Evolutionary conservation across 2,797 vertebrate species (phyloP).

Genomic region (Rhynchonycteris naso): DNA sequence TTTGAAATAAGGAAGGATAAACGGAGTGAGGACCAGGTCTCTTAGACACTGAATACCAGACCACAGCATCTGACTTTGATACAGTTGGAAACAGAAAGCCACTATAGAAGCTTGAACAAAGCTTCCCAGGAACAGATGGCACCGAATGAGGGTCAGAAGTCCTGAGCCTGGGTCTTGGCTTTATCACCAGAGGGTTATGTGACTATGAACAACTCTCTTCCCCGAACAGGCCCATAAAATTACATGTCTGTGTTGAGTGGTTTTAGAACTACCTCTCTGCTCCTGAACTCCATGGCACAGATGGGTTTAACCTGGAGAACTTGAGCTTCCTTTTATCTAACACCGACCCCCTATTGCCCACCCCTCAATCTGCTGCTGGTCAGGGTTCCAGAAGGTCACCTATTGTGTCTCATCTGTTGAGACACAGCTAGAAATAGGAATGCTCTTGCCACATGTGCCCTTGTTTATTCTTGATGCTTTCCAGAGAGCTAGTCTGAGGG

Average conservation of each 20-base stretch:
- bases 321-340: neutral
- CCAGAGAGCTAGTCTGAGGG: conserved; percentile 31
- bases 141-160: neutral
- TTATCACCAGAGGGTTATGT: neutral
- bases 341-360: neutral
- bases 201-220: neutral
- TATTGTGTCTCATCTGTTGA: conserved; percentile 48
- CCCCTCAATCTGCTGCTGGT: neutral
- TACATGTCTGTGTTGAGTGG: neutral
- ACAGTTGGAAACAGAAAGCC: neutral
- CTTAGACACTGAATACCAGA: neutral
- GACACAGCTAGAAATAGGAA: conserved; percentile 38
- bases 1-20: conserved; percentile 22
- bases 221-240: neutral
- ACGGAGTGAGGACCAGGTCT: neutral
- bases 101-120: conserved; percentile 10
- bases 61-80: neutral
- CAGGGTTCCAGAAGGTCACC: conserved; percentile 3
- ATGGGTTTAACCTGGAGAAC: neutral
- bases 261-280: neutral
- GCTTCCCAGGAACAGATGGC: neutral
- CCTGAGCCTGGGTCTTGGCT: neutral
- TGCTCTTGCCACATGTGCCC: conserved; percentile 44
- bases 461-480: conserved; percentile 67
- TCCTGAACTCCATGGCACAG: neutral